Percentiles rank a stretch among this genome's conserved stretches.
These are phyloP conservation scores for Lepidotrigona ventralis DNA, from an alignment of 1,140 invertebrate species.

Conservation along the genomic window DNA sequence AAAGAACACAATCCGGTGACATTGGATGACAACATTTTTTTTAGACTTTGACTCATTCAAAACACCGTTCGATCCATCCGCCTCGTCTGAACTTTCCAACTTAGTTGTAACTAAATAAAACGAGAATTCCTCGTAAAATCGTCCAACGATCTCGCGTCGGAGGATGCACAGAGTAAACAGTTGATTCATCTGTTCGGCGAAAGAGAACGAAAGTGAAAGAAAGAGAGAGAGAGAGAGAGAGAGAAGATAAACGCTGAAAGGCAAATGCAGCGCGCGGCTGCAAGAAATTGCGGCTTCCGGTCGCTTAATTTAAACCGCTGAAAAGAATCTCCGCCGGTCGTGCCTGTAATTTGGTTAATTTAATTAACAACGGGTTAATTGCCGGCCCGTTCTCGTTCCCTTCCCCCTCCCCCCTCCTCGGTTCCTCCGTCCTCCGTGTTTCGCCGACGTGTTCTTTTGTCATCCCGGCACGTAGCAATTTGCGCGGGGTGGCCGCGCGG, in stretches of 20 bases:
- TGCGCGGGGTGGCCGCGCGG: slow-evolving; percentile 38
- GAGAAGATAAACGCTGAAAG: background rate
- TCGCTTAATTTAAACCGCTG: slow-evolving; percentile 9
- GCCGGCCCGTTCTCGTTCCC: background rate
- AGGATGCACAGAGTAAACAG: background rate
- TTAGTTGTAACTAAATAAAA: background rate
- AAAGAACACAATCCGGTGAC: background rate
- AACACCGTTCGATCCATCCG: background rate
- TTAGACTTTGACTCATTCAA: background rate
- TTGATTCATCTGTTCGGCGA: background rate
- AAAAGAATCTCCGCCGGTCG: slow-evolving; percentile 16
- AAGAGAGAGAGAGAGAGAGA: background rate
- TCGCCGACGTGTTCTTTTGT: slow-evolving; percentile 37
- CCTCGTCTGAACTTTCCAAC: too few species aligned
- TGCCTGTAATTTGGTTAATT: slow-evolving; percentile 44
- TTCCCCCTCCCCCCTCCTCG: too few species aligned
- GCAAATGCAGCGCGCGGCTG: slow-evolving; percentile 14
- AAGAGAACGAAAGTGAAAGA: background rate
- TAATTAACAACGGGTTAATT: slow-evolving; percentile 61
- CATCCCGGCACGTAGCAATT: slow-evolving; percentile 42
- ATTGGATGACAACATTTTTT: too few species aligned
- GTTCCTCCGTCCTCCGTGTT: background rate
- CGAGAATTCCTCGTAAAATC: background rate
- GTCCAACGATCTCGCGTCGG: background rate
- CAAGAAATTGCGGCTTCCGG: slow-evolving; percentile 40